Base-by-base conservation (phyloP, 2,888 invertebrate species). In the Drosophila mettleri region DNA sequence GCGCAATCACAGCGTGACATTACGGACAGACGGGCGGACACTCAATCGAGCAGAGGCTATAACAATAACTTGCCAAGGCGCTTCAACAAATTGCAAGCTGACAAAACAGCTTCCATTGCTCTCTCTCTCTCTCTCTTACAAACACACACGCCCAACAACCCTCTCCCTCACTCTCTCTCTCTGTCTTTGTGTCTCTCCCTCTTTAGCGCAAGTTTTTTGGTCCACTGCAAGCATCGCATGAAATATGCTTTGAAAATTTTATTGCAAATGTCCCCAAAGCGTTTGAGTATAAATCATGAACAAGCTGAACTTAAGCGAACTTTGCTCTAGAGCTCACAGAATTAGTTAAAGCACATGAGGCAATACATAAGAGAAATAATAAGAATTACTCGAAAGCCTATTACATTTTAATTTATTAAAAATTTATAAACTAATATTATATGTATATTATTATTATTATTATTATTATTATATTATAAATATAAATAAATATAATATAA, bases 1-100 rank as follows among this genome's bases (percentile, higher is more conserved):
- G 66, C 72, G 46, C 81, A 86, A 87, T 77, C 85, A 67, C 86
- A 87, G 79, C 81, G 72, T 83, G 87, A 77, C 83, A 85, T 82
- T 70, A 65, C 80, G 67, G 64, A 74, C 12, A n/a, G 39, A 48
- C 36, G 48, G 31, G 20, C 48, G 31, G 48, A 31, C 48, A 31
- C 60, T 68, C 58, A 70, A 66, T 57, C 48, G 68, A 55, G 54
- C 54, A 27, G 39, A 41, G 66, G 31, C 71, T 76, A 68, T 72
- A 76, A 76, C 76, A 75, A 76, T 75, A 75, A 76, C 54, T 75
- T 64, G 48, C 52, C 55, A 41, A 41, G 66, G 71, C 66, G 66
- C 66, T 58, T 53, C 74, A 45, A 60, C 76, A 75, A 75, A 75
- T 74, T 68, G 74, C 72, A 58, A 69, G 69, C 69, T 69, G 60